Evolutionary conservation across 2,797 vertebrate species (phyloP).

Genomic region (Melanotaenia boesemani): DNA sequence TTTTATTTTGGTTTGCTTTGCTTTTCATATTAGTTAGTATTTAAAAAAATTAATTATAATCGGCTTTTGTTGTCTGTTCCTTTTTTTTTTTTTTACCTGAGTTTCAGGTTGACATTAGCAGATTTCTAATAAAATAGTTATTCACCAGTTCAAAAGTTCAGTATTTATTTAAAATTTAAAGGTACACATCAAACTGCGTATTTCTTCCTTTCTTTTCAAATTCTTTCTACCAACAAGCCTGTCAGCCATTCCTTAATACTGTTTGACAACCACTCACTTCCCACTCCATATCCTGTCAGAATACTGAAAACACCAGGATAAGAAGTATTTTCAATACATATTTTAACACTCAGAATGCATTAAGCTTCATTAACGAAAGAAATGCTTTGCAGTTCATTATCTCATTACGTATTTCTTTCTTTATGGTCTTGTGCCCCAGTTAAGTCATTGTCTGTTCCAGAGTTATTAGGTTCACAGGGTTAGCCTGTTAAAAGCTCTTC

Average conservation of each 20-base stretch:
- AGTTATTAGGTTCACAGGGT: conserved; percentile 6
- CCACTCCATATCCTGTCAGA: not conserved
- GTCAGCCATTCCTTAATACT: not conserved
- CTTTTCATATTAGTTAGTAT: too few species aligned
- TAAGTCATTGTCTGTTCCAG: conserved; percentile 21
- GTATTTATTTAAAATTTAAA: not conserved
- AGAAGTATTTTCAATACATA: not conserved
- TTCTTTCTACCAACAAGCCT: not conserved
- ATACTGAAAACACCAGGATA: not conserved
- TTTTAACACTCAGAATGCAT: conserved; percentile 11
- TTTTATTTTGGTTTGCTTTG: too few species aligned
- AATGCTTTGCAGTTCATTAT: not conserved
- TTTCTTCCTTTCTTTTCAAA: not conserved
- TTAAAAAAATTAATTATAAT: too few species aligned
- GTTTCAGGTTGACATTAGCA: too few species aligned
- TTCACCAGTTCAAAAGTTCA: too few species aligned
- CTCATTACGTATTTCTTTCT: conserved; percentile 15
- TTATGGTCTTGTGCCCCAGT: conserved; percentile 17
- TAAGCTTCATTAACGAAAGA: not conserved
- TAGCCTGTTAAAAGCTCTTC: conserved; percentile 12
- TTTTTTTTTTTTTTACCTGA: too few species aligned
- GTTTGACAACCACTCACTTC: not conserved
- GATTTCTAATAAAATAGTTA: too few species aligned
- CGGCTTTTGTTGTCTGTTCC: too few species aligned
- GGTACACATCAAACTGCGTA: not conserved